Conservation (phyloP, 30 jellyfish, hydroid and myxozoan genomes). For the Aurelia sp. region DNA sequence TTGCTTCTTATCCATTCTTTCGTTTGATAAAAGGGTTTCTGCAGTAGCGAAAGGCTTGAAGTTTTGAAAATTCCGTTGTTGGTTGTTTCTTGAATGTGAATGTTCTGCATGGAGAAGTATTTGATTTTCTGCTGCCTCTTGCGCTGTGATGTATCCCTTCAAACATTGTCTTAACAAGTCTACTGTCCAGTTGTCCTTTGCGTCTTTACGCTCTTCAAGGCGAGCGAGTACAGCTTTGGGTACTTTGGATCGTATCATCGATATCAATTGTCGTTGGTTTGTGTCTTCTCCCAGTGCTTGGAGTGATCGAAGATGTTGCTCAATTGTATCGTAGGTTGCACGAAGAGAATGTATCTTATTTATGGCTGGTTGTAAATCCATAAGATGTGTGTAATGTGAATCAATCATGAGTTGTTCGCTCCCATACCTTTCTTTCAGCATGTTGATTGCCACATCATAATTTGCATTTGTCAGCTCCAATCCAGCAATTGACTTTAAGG, state of each 20-base stretch:
- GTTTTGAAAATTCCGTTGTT: no score
- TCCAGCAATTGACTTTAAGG: constrained; percentile 26
- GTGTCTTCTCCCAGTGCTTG: background rate
- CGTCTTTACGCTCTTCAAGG: no score
- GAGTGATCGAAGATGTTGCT: constrained; percentile 15
- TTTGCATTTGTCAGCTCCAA: constrained; percentile 45
- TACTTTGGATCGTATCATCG: no score
- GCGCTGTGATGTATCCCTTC: no score
- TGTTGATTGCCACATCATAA: constrained; percentile 29
- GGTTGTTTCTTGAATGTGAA: no score
- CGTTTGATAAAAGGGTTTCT: background rate
- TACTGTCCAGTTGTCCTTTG: no score
- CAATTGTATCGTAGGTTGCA: constrained; percentile 6
- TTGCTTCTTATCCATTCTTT: background rate
- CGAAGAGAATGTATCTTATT: constrained; percentile 5
- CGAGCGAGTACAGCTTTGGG: no score
- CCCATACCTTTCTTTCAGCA: constrained; percentile 53
- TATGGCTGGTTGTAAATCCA: constrained; percentile 8
- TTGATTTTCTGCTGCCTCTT: no score
- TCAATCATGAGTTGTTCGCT: constrained; percentile 16
- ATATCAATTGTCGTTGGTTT: background rate
- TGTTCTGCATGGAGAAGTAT: no score
- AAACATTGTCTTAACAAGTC: no score
- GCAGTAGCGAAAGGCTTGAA: no score
- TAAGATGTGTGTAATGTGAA: constrained; percentile 42